phyloP scores from a whole-genome alignment of 2,888 invertebrate species.

The Pyrrhosoma nymphula region DNA sequence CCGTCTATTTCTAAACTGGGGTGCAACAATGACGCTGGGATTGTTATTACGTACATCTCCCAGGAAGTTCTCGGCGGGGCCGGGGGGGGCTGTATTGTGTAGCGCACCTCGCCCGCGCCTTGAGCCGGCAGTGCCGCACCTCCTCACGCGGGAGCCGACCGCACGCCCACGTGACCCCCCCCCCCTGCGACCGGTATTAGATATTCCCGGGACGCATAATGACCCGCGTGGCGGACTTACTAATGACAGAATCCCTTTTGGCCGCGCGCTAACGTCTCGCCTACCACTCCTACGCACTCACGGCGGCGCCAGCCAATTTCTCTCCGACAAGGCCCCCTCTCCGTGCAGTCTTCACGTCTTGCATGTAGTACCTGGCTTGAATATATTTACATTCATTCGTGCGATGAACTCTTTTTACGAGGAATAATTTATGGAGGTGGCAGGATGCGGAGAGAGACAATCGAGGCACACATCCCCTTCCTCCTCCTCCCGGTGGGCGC shows the following conservation, averaged over 20 bases:
- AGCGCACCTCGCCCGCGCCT: neutral
- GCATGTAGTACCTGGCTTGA: neutral
- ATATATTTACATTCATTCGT: constrained; percentile 4
- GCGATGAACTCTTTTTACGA: neutral
- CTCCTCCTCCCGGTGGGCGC: neutral
- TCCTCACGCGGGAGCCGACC: neutral
- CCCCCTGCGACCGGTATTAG: neutral
- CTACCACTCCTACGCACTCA: too few species aligned
- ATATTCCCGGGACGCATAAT: neutral
- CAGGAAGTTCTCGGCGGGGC: too few species aligned
- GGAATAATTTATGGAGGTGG: neutral
- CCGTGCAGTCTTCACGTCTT: neutral
- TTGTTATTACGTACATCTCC: too few species aligned
- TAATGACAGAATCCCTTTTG: neutral
- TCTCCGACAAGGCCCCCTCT: neutral
- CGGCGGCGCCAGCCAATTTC: neutral
- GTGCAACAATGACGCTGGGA: too few species aligned
- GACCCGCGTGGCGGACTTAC: neutral
- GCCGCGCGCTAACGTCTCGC: too few species aligned
- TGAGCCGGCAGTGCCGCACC: neutral
- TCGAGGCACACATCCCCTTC: neutral
- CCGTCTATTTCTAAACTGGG: too few species aligned
- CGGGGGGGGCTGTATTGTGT: neutral
- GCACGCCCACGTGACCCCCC: neutral
- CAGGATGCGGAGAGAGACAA: neutral